Conservation (phyloP, 2,797 vertebrate species). For the Hydrophis major region DNA sequence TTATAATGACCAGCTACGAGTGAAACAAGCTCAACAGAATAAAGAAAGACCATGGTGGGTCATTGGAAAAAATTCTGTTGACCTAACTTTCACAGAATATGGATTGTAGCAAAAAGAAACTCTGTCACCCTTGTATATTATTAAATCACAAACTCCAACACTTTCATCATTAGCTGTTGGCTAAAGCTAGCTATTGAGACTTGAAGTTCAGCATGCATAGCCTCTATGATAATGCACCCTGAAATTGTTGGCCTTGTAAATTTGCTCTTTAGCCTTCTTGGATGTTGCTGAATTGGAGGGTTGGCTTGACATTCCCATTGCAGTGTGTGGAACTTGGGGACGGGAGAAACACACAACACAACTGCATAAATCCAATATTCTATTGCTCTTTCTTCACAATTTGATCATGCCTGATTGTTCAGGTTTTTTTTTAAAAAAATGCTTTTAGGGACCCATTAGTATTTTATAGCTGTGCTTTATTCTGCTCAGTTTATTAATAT, state of each 20-base stretch:
- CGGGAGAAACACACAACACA: not conserved
- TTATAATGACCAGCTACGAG: not conserved
- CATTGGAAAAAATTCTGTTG: not conserved
- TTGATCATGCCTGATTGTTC: not conserved
- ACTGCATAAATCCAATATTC: not conserved
- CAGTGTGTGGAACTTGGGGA: not conserved
- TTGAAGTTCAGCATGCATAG: not conserved
- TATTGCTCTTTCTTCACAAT: not conserved
- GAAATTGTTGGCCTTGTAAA: not conserved
- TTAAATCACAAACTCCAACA: not conserved
- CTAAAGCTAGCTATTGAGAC: not conserved
- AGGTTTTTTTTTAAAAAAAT: not conserved
- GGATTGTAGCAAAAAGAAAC: not conserved
- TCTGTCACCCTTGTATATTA: not conserved
- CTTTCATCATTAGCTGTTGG: not conserved
- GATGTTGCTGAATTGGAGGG: not conserved
- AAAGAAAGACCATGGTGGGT: not conserved
- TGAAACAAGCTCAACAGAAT: not conserved
- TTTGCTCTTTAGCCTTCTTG: not conserved
- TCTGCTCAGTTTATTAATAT: not conserved
- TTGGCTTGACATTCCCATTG: not conserved
- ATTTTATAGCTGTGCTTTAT: not conserved
- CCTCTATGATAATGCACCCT: not conserved
- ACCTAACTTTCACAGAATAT: not conserved
- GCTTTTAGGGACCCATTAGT: not conserved